Evolutionary conservation across 2,888 invertebrate genomes (phyloP).

Genomic region (Tipula unca): DNA sequence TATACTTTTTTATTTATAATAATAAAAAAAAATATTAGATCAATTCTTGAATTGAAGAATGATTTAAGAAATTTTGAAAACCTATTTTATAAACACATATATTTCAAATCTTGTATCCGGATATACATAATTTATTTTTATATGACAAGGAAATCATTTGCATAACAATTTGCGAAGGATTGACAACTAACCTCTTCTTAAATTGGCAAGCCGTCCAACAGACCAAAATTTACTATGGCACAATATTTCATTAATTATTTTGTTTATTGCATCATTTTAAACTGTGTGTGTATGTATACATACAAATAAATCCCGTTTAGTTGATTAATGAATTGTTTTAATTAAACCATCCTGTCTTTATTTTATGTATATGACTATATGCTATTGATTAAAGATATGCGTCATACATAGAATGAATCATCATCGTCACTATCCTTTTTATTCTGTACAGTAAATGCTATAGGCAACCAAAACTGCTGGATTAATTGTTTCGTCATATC

Average conservation of each 20-base stretch:
- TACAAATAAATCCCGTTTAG: background rate
- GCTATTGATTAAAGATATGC: background rate
- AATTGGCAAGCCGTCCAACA: background rate
- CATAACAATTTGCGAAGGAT: background rate
- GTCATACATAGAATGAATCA: background rate
- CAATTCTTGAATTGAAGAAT: background rate
- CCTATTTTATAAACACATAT: background rate
- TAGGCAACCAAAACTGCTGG: too few species aligned
- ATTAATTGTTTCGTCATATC: too few species aligned
- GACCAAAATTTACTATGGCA: background rate
- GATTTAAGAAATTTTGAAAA: background rate
- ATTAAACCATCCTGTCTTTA: background rate
- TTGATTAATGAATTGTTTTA: background rate
- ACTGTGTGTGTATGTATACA: background rate
- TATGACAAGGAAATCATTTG: background rate
- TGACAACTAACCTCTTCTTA: background rate
- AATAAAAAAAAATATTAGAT: background rate
- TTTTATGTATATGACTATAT: background rate
- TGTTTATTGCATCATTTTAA: background rate
- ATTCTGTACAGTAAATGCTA: too few species aligned
- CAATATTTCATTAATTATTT: background rate
- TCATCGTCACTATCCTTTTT: background rate
- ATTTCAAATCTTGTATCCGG: background rate
- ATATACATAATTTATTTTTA: background rate
- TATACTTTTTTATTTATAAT: background rate